These are phyloP conservation scores for Gastrophysa polygoni DNA, from an alignment of 2,888 invertebrate genomes.

Conservation along the genomic window DNA sequence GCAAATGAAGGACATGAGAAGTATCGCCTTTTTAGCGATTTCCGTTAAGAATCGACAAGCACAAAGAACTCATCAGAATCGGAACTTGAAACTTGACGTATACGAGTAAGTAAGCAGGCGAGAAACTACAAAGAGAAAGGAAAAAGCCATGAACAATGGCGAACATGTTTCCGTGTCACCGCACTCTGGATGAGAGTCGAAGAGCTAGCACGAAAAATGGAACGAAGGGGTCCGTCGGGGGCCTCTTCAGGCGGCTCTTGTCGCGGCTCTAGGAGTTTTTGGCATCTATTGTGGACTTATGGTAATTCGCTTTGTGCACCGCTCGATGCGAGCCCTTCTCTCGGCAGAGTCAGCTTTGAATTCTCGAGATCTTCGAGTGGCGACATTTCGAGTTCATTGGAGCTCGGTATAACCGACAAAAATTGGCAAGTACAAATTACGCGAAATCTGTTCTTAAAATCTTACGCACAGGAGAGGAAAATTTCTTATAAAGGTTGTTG, in stretches of 20 bases:
- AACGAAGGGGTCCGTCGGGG: slow-evolving; percentile 39
- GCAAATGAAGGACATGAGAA: too few relatives aligned
- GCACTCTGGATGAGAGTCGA: slow-evolving; percentile 27
- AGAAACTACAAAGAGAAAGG: not conserved
- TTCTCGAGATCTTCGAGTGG: slow-evolving; percentile 38
- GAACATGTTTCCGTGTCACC: slow-evolving; percentile 36
- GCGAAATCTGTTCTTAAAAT: too few relatives aligned
- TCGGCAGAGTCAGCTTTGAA: slow-evolving; percentile 50
- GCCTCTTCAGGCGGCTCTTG: slow-evolving; percentile 45
- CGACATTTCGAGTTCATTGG: slow-evolving; percentile 6
- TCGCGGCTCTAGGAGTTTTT: slow-evolving; percentile 46
- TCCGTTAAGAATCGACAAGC: too few relatives aligned
- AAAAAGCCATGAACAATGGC: slow-evolving; percentile 34
- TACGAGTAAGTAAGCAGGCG: not conserved
- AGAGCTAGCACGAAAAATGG: not conserved
- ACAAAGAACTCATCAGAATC: too few relatives aligned
- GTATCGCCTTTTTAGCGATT: too few relatives aligned
- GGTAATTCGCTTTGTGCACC: slow-evolving; percentile 50
- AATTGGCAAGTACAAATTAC: too few relatives aligned
- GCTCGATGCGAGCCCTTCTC: slow-evolving; percentile 47
- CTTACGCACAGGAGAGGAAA: too few relatives aligned
- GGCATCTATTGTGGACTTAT: slow-evolving; percentile 50
- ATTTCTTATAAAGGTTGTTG: too few relatives aligned
- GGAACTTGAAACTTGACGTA: not conserved
- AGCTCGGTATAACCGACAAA: not conserved